Evolutionary conservation across 2,888 invertebrate species (phyloP).

Genomic region (Lepas anatifera): DNA sequence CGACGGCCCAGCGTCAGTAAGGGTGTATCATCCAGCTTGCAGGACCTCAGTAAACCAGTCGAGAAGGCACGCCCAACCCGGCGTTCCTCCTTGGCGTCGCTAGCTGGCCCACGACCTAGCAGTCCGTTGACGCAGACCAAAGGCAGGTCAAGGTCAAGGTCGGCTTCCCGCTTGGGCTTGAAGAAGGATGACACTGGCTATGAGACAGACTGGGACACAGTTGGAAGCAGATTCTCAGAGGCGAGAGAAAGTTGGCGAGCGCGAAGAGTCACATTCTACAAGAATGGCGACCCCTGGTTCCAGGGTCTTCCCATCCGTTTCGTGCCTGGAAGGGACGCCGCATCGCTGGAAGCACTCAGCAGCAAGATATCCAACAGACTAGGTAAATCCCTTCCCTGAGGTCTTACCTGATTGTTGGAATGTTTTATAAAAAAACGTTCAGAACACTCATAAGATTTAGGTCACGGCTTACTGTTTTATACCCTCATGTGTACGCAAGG

Average conservation of each 20-base stretch:
- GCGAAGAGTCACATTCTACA: conserved; percentile 57
- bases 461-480: too few species aligned
- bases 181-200: neutral
- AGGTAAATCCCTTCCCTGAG: too few species aligned
- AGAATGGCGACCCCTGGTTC: conserved; percentile 86
- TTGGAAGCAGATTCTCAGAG: neutral
- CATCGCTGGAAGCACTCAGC: conserved; percentile 67
- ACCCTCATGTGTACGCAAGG: too few species aligned
- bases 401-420: too few species aligned
- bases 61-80: neutral
- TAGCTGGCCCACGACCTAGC: neutral
- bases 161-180: neutral
- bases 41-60: neutral
- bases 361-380: conserved; percentile 30
- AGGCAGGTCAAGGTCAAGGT: too few species aligned
- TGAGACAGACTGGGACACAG: neutral
- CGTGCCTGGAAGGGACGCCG: conserved; percentile 75
- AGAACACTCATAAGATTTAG: too few species aligned
- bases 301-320: conserved; percentile 79
- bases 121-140: too few species aligned
- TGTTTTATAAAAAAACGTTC: too few species aligned
- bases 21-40: neutral
- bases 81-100: neutral
- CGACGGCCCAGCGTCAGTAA: neutral
- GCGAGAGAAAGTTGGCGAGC: neutral